Evolutionary conservation across 1,140 invertebrate species (phyloP), one percentile per base, ranked within the genome.

Genomic region (Cardiocondyla obscurior): DNA sequence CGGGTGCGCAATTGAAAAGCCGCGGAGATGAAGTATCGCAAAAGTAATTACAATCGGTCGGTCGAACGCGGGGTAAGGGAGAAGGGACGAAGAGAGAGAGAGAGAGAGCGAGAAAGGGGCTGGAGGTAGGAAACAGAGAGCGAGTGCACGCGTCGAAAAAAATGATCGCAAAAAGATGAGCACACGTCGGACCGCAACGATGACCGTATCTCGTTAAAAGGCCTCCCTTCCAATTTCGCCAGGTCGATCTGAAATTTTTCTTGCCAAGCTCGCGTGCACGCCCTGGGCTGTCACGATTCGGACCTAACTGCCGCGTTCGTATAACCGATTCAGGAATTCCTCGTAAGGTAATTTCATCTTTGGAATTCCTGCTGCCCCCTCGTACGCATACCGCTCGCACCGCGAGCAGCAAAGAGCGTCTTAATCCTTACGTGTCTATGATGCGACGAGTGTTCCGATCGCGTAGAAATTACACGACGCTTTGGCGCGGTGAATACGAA

Each of bases 171-270:
- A 88, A 88, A 85, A 67, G 72, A 74, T 74, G 79, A 85, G 64
- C 84, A 87, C 85, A 88, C 83, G 85, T 90, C 88, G 74, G 84
- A 57, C 46, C 73, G 49, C 73, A 88, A 87, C 90, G 91, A 90
- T 92, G 91, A 91, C 86, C 89, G 88, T 85, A 83, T 87, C 91
- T 92, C 88, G 91, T 93, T 93, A 93, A 92, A 92, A 88, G 88
- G 85, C 85, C 85, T 91, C 85, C 91, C 90, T 92, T 92, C 90
- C 90, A 93, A 93, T 94, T 94, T 93, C 82, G 92, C 90, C 90
- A 92, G 93, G 93, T 94, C 93, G 94, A 94, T 94, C 93, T 93
- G 91, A 93, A 94, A 93, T 93, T 94, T 62, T 94, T 93, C 92
- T 94, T 91, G 91, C 58, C 90, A 92, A 91, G 92, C 91, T 94